phyloP scores from a whole-genome alignment of 92 coral and sea anemone species.

The Desmophyllum pertusum region DNA sequence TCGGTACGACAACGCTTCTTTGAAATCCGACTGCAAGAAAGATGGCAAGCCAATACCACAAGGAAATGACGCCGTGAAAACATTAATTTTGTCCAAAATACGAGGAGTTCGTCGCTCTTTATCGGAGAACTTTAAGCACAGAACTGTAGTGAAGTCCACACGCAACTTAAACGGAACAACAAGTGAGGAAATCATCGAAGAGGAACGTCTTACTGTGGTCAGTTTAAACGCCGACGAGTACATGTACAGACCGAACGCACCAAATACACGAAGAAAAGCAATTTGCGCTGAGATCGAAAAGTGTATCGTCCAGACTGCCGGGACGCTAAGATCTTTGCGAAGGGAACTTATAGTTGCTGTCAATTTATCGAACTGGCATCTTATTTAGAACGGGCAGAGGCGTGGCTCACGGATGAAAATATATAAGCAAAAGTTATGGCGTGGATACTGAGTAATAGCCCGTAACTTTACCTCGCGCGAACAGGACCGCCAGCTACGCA shows the following conservation, averaged over 20 bases:
- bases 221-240: not conserved
- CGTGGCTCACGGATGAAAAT: not conserved
- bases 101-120: not conserved
- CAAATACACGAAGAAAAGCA: slow-evolving; percentile 29
- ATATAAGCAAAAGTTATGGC: not conserved
- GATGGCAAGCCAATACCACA: not conserved
- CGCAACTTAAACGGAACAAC: not conserved
- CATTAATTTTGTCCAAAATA: not conserved
- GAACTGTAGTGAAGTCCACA: slow-evolving; percentile 6
- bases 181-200: slow-evolving; percentile 10
- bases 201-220: not conserved
- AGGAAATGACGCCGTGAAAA: slow-evolving; percentile 10
- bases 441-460: too few relatives aligned
- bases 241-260: slow-evolving; percentile 15
- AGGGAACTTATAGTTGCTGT: slow-evolving; percentile 24
- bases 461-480: too few relatives aligned
- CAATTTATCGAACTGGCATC: slow-evolving; percentile 32
- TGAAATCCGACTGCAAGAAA: not conserved
- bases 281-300: slow-evolving; percentile 44
- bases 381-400: slow-evolving; percentile 7
- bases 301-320: slow-evolving; percentile 29
- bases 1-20: not conserved
- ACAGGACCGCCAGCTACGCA: too few relatives aligned
- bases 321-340: slow-evolving; percentile 19
- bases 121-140: slow-evolving; percentile 8